A percentile compares a stretch with the other conserved stretches of the same genome.
Conservation (phyloP, 2,113 vertebrate genomes). For the Lota lota region DNA sequence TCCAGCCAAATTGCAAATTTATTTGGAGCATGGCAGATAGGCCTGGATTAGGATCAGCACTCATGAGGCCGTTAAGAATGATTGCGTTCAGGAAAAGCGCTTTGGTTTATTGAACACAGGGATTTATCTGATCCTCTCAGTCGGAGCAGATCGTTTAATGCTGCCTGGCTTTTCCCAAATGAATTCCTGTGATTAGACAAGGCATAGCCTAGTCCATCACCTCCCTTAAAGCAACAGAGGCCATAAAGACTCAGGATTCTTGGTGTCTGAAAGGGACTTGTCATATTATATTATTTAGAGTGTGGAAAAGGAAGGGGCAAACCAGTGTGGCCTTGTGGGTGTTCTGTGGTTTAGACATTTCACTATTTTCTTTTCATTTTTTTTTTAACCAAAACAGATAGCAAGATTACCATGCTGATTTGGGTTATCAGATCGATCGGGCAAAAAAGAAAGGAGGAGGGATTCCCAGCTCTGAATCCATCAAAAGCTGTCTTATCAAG, state of each 20-base stretch:
- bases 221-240: constrained; percentile 35
- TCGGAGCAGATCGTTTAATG: constrained; percentile 72
- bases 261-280: constrained; percentile 43
- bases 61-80: constrained; percentile 71
- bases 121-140: constrained; percentile 78
- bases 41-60: constrained; percentile 73
- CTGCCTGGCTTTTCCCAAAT: constrained; percentile 70
- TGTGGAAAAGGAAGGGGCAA: constrained; percentile 15
- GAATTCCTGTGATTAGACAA: constrained; percentile 71
- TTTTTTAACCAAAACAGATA: not conserved
- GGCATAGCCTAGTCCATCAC: constrained; percentile 52
- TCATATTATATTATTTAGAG: constrained; percentile 36
- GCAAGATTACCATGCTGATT: not conserved
- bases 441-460: not conserved
- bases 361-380: constrained; percentile 11
- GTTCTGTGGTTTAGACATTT: constrained; percentile 7
- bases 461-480: constrained; percentile 1
- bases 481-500: constrained; percentile 19
- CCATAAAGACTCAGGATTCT: constrained; percentile 31
- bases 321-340: not conserved
- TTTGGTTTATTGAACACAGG: constrained; percentile 74
- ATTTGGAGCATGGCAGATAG: constrained; percentile 61
- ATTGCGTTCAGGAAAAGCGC: constrained; percentile 76
- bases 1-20: constrained; percentile 45
- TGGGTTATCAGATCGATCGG: not conserved